Evolutionary conservation across 1,140 invertebrate genomes (phyloP).

Genomic region (Sycobia sp.): DNA sequence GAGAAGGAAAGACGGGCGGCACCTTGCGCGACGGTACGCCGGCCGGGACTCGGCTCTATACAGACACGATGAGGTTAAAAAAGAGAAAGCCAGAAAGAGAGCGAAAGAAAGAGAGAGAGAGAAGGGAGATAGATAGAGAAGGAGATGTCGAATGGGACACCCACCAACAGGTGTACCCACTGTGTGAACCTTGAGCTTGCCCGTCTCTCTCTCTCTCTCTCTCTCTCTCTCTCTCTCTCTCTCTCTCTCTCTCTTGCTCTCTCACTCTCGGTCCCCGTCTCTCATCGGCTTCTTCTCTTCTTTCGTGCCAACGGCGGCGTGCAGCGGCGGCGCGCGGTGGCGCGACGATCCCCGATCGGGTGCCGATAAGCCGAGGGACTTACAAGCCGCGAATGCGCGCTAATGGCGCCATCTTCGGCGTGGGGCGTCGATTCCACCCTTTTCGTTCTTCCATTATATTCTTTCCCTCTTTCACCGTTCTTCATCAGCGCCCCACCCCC

Average conservation of each 20-base stretch:
- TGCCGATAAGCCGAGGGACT: slow-evolving; percentile 23
- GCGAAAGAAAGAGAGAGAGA: no score
- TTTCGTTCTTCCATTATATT: slow-evolving; percentile 1
- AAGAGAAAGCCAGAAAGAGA: slow-evolving; percentile 13
- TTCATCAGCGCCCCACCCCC: no score
- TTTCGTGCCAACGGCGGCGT: no score
- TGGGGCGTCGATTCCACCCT: no score
- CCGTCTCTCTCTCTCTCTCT: not conserved
- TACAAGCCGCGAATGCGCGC: slow-evolving; percentile 30
- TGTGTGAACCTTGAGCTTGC: slow-evolving; percentile 15
- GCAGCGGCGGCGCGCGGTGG: no score
- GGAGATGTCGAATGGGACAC: slow-evolving; percentile 20
- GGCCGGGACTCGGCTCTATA: not conserved
- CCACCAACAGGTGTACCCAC: slow-evolving; percentile 18
- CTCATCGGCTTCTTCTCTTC: not conserved
- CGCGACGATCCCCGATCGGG: slow-evolving; percentile 18
- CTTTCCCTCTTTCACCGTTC: no score
- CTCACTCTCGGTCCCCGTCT: not conserved
- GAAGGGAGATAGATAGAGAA: no score
- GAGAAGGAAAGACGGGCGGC: no score
- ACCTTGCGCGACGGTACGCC: slow-evolving; percentile 20
- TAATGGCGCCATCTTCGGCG: slow-evolving; percentile 23
- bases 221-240: not conserved
- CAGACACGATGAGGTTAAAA: no score
- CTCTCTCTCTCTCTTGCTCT: no score